Base-by-base conservation (phyloP, 30 jellyfish, hydroid and myxozoan genomes). In the Chrysaora quinquecirrha region DNA sequence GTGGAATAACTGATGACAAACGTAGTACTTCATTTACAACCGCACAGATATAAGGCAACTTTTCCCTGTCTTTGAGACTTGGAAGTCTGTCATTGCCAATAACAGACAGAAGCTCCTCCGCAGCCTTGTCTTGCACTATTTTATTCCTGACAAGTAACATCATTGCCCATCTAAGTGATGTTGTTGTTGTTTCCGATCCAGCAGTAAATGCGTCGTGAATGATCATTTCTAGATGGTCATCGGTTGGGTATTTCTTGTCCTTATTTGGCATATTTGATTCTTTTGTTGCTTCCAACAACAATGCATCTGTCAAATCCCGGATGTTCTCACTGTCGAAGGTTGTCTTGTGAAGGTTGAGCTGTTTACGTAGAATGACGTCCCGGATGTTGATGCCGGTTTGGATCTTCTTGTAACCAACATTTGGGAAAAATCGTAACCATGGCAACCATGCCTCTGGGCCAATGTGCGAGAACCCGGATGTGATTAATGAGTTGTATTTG, bases 251-350 rank as follows among this genome's bases (percentile, higher is more conserved):
- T 33, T 34, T 56, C 30, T 76, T 58, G 9, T 69, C 64, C 6
- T 24, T 12, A 73, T 30, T 22, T 0, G 65, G 70, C 31, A 16
- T 11, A 58, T 33, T 10, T 48, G 62, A 84, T 32, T 77, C 87
- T 48, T 75, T 71, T 14, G 74, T 34, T 7, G 89, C 87, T 34
- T 60, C 77, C 16, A 30, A 38, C 9, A 91, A 21, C 66, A 91
- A 60, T 27, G 91, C 90, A 46, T 91, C 98, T 7, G 96, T 91
- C 32, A 91, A 18, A 76, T 84, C 96, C 20, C 96, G 95, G 58
- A 85, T 64, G 84, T 78, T 65, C 2, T 73, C 71, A 34, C 64
- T 61, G n/a, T 91, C 88, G 65, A 70, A 91, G 28, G 92, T 34
- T 29, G 72, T 56, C 76, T 62, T 73, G 81, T 91, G 98, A 64